Conservation (phyloP, 2,797 vertebrate genomes). For the Oceanodroma leucorhoa region DNA sequence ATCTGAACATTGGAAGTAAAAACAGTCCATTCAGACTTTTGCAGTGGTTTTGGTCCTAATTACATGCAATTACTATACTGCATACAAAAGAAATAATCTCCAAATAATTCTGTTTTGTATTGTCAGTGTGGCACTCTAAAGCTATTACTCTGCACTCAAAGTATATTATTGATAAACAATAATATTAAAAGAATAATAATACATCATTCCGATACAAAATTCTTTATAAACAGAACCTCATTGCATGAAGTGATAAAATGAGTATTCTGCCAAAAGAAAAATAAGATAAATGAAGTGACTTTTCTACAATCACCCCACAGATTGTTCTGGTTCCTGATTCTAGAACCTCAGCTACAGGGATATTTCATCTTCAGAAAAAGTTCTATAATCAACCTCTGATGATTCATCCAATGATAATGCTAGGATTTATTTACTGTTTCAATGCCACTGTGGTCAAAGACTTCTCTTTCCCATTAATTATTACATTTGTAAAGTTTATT, state of each 20-base stretch:
- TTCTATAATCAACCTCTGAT: not conserved
- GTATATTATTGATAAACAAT: not conserved
- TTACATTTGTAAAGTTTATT: not conserved
- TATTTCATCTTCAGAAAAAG: not conserved
- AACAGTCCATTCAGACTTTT: not conserved
- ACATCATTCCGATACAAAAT: not conserved
- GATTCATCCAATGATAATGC: not conserved
- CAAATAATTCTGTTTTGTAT: not conserved
- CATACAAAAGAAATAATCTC: not conserved
- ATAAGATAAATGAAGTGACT: not conserved
- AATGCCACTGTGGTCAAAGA: not conserved
- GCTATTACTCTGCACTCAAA: not conserved
- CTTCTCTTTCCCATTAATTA: not conserved
- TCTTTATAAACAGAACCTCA: not conserved
- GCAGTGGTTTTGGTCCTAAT: not conserved
- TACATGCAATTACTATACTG: not conserved
- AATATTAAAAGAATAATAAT: not conserved
- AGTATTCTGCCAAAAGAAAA: not conserved
- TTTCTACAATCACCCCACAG: not conserved
- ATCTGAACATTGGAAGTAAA: not conserved
- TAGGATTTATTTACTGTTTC: not conserved
- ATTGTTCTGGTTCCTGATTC: not conserved
- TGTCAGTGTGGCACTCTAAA: not conserved
- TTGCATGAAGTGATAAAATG: rapidly evolving
- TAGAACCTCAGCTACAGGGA: not conserved